These are phyloP conservation scores for Tineola bisselliella DNA, from an alignment of 2,888 invertebrate species.

Conservation along the genomic window DNA sequence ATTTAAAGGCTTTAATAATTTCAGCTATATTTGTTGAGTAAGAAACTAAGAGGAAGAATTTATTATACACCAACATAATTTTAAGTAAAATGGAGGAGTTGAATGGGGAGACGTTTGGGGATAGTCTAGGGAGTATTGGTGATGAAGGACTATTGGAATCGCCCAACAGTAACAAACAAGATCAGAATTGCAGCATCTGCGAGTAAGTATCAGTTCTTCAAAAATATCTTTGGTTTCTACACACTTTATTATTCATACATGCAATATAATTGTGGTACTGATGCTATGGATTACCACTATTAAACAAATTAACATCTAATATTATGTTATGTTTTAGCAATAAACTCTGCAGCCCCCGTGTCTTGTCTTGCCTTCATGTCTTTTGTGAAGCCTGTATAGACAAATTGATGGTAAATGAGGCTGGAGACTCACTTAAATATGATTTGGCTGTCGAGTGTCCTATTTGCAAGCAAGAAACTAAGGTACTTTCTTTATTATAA, in stretches of 20 bases:
- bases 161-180: constrained; percentile 58
- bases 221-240: too few species aligned
- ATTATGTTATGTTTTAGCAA: constrained; percentile 56
- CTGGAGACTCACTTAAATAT: constrained; percentile 72
- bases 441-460: constrained; percentile 78
- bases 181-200: constrained; percentile 74
- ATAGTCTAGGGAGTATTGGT: constrained; percentile 55
- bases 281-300: too few species aligned
- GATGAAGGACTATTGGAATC: constrained; percentile 64
- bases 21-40: constrained; percentile 51
- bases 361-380: constrained; percentile 93
- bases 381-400: constrained; percentile 94
- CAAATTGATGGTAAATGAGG: constrained; percentile 78
- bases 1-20: constrained; percentile 22
- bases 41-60: constrained; percentile 35
- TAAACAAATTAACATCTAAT: not conserved
- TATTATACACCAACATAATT: constrained; percentile 55
- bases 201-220: constrained; percentile 56
- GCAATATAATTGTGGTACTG: too few species aligned
- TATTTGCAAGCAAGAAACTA: constrained; percentile 86
- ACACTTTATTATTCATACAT: too few species aligned
- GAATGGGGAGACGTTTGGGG: constrained; percentile 63
- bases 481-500: constrained; percentile 51
- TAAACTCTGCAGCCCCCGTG: constrained; percentile 82
- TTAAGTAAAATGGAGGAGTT: constrained; percentile 71